Evolutionary conservation across 2,888 invertebrate species (phyloP).

Genomic region (Romanomermis culicivorax): DNA sequence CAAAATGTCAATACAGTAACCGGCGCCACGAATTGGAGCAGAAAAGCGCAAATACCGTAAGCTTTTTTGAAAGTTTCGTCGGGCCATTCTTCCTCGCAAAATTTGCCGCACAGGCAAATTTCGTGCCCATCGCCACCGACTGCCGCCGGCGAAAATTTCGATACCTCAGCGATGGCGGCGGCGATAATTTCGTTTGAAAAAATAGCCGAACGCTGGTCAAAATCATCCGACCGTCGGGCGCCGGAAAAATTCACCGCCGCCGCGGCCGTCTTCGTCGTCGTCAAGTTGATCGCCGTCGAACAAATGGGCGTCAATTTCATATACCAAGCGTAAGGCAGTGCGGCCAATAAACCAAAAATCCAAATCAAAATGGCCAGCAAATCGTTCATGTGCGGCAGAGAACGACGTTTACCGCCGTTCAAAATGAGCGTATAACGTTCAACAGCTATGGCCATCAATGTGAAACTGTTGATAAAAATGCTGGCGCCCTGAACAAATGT

Average conservation of each 20-base stretch:
- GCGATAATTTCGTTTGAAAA: too few species aligned
- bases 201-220: too few species aligned
- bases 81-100: constrained; percentile 2
- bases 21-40: neutral
- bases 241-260: too few species aligned
- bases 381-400: too few species aligned
- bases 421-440: neutral
- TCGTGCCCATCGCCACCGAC: too few species aligned
- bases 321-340: constrained; percentile 1
- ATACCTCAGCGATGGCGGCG: too few species aligned
- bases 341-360: neutral
- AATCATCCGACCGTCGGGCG: too few species aligned
- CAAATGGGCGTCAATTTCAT: neutral
- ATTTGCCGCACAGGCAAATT: neutral
- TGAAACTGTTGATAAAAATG: constrained; percentile 2
- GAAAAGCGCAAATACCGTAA: neutral
- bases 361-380: neutral
- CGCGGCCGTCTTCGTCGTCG: too few species aligned
- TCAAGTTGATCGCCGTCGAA: too few species aligned
- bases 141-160: too few species aligned
- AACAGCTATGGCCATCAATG: constrained; percentile 3
- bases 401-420: too few species aligned
- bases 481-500: neutral
- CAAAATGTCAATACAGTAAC: neutral
- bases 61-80: neutral